Base-by-base conservation (phyloP, 2,797 vertebrate species). In the Harpagifer antarcticus region DNA sequence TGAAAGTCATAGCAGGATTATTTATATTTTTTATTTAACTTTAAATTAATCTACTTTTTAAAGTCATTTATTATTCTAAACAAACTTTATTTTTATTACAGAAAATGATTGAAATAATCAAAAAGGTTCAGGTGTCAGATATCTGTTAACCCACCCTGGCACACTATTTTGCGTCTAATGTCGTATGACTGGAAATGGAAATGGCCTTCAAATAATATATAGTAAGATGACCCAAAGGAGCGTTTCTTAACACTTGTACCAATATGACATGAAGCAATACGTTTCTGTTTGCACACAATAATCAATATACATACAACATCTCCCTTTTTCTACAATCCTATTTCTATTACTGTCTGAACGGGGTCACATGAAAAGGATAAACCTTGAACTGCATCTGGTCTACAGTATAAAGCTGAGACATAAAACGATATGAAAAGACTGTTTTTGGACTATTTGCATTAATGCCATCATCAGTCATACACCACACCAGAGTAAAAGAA, bases 1-100 rank as follows among this genome's bases (percentile, higher is more conserved):
- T 14, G 57, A 47, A 65, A 61, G 61, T 63, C 61, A 68, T 15
- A 23, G 42, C 47, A 68, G 27, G 23, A 45, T 50, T 49, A 42
- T 10, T 64, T 48, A 14, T 61, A 14, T 58, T 58, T 68, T 48
- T 4, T 31, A 23, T 57, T 67, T 47, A 53, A 16, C 68, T 76
- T 53, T 7, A 44, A 55, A 55, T n/a, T 16, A n/a, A 54, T 67
- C n/a, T 19, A 33, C 50, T 66, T 44, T 44, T 54, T 13, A 66
- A 58, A 61, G 43, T 75, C 12, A 11, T 54, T 45, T 19, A 54
- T 72, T 10, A 12, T 64, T 13, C 2, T 52, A 54, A 16, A 14
- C 6, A 50, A 17, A 31, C 4, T 40, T 3, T 55, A 42, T 27
- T 78, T 67, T 16, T 13, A 62, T 42, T 54, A 3, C 23, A 27